These are phyloP conservation scores for Pteria penguin DNA, from an alignment of 2,888 invertebrate species.

Conservation along the genomic window DNA sequence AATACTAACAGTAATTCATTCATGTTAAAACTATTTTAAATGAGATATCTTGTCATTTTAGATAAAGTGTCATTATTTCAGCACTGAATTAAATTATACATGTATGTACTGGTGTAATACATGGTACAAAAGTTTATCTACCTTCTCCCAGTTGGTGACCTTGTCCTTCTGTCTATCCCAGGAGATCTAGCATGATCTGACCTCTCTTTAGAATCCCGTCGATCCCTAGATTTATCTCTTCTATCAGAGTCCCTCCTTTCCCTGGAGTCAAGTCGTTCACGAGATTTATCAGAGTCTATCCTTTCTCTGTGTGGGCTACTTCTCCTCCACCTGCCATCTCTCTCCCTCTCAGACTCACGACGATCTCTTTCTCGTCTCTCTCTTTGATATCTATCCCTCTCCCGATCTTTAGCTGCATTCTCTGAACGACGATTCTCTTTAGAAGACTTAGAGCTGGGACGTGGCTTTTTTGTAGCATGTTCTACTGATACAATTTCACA, in stretches of 20 bases:
- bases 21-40: too few relatives aligned
- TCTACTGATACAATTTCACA: slow-evolving; percentile 41
- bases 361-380: slow-evolving; percentile 7
- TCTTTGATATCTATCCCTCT: slow-evolving; percentile 16
- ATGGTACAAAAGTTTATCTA: too few relatives aligned
- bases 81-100: too few relatives aligned
- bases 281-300: slow-evolving; percentile 7
- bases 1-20: too few relatives aligned
- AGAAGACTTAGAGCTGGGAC: slow-evolving; percentile 9
- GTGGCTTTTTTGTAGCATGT: slow-evolving; percentile 53
- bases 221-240: slow-evolving; percentile 11
- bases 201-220: slow-evolving; percentile 24
- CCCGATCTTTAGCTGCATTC: neutral
- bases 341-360: slow-evolving; percentile 5
- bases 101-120: too few relatives aligned
- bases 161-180: neutral
- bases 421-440: slow-evolving; percentile 36
- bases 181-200: neutral
- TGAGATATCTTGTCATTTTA: too few relatives aligned
- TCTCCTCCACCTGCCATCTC: slow-evolving; percentile 4
- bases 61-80: too few relatives aligned
- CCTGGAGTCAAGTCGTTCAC: slow-evolving; percentile 18
- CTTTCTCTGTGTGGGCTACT: neutral
- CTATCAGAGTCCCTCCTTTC: slow-evolving; percentile 3
- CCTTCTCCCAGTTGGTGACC: too few relatives aligned